Base-by-base conservation (phyloP, 2,113 vertebrate species). In the Pangasianodon gigas region DNA sequence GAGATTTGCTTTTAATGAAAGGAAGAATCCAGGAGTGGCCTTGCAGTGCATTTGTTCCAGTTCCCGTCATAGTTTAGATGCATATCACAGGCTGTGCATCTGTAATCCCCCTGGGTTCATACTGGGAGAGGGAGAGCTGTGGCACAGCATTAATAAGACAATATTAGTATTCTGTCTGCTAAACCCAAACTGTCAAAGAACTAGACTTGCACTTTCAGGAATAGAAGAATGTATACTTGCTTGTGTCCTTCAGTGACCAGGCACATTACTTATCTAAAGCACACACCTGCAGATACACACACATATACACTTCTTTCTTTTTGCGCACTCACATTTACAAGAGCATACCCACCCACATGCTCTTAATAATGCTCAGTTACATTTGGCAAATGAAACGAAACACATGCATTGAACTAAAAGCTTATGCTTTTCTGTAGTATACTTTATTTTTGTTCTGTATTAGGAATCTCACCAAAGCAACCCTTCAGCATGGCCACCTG, bases 1-100 rank as follows among this genome's bases (percentile, higher is more conserved):
- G 58, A 87, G 71, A 89, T 77, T 84, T 75, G 88, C 54, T 85
- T 89, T 85, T 79, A 85, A 85, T 79, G 52, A 89, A 89, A 89
- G 52, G 80, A 67, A 74, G 62, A 52, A 88, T 41, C 32, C 19
- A 88, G 32, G 88, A 46, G 81, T 24, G 24, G 62, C 11, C 32
- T 48, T n/a, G 37, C 65, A 41, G 6, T 84, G 79, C 4, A 37
- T 44, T 84, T 84, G 26, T 41, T 69, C 41, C 44, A 18, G 54
- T 21, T 77, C 71, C 44, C 44, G 14, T 58, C 18, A 51, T 65
- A 51, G 71, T 65, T 85, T 65, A 79, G 32, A 85, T 85, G 67
- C 88, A 48, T 79, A 85, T 89, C 88, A 56, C 65, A 89, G 62
- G 37, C 65, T 65, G 71, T 41, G 82, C 56, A 18, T 62, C 69